These are phyloP conservation scores for Buathra laborator DNA, from an alignment of 2,888 invertebrate species.

Conservation along the genomic window DNA sequence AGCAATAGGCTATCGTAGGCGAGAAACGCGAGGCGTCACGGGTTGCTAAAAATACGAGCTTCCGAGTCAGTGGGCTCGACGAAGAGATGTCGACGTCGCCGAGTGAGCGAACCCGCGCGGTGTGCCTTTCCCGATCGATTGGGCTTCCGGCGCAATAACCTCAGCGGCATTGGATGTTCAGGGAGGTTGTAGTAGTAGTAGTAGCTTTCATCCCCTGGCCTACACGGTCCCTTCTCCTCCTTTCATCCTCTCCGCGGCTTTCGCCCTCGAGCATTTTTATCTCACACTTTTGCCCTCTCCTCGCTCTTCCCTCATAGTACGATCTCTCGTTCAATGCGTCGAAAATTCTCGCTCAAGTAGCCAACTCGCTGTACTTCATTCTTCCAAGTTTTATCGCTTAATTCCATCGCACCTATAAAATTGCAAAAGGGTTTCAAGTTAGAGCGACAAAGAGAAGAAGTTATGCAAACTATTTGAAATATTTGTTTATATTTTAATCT, in stretches of 20 bases:
- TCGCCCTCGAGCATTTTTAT: constrained; percentile 43
- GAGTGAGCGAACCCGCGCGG: constrained; percentile 37
- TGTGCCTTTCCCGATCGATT: constrained; percentile 67
- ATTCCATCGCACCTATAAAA: constrained; percentile 44
- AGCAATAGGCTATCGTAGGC: constrained; percentile 46
- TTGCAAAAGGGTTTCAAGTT: constrained; percentile 2
- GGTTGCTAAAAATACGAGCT: constrained; percentile 69
- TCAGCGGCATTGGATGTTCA: constrained; percentile 63
- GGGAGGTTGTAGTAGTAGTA: neutral
- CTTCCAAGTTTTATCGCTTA: constrained; percentile 50
- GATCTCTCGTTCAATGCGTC: constrained; percentile 5
- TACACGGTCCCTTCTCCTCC: constrained; percentile 40
- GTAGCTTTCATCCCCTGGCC: constrained; percentile 61
- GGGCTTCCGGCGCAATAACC: constrained; percentile 71
- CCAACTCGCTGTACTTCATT: constrained; percentile 45
- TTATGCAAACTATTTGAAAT: constrained; percentile 1
- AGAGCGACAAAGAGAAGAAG: neutral
- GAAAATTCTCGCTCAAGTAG: constrained; percentile 52
- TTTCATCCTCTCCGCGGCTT: constrained; percentile 6
- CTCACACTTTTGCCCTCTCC: constrained; percentile 30
- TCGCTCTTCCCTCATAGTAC: constrained; percentile 1
- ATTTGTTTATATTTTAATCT: constrained; percentile 13
- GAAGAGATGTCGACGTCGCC: constrained; percentile 64
- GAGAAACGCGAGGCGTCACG: constrained; percentile 53
- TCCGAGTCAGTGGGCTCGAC: constrained; percentile 67